These are phyloP conservation scores for Hyaena hyaena DNA, from an alignment of 2,113 vertebrate species.

Conservation along the genomic window DNA sequence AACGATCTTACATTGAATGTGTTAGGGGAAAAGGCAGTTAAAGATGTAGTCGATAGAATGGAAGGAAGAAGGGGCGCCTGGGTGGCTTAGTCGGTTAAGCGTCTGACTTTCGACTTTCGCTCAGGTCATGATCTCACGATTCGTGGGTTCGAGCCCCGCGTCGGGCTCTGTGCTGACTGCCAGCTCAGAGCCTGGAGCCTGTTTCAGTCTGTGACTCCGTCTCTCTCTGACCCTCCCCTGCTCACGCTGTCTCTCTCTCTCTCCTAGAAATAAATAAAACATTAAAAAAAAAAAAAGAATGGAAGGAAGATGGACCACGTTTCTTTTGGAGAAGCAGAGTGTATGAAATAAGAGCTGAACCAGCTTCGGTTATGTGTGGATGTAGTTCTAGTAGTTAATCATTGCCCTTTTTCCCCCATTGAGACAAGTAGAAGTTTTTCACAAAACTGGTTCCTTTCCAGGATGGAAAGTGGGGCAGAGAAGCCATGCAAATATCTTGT, in stretches of 20 bases:
- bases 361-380: background rate
- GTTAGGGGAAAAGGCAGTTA: background rate
- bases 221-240: too few species aligned
- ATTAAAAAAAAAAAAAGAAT: too few species aligned
- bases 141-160: too few species aligned
- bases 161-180: too few species aligned
- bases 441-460: conserved; percentile 33
- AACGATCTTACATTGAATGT: conserved; percentile 32
- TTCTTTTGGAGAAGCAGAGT: conserved; percentile 31
- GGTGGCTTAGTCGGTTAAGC: too few species aligned
- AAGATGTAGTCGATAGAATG: background rate
- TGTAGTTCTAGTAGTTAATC: background rate
- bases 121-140: too few species aligned
- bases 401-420: background rate
- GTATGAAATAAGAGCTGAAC: conserved; percentile 18
- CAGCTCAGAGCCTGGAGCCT: too few species aligned
- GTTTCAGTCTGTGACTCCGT: too few species aligned
- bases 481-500: conserved; percentile 38
- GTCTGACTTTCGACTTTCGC: too few species aligned
- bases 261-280: too few species aligned
- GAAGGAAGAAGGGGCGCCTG: background rate
- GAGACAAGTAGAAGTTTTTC: conserved; percentile 38
- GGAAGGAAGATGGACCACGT: background rate
- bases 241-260: too few species aligned
- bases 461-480: background rate